Percentiles rank a stretch among this genome's conserved stretches.
phyloP scores from a whole-genome alignment of 2,888 invertebrate species.

The Eudasyphora cyanicolor region DNA sequence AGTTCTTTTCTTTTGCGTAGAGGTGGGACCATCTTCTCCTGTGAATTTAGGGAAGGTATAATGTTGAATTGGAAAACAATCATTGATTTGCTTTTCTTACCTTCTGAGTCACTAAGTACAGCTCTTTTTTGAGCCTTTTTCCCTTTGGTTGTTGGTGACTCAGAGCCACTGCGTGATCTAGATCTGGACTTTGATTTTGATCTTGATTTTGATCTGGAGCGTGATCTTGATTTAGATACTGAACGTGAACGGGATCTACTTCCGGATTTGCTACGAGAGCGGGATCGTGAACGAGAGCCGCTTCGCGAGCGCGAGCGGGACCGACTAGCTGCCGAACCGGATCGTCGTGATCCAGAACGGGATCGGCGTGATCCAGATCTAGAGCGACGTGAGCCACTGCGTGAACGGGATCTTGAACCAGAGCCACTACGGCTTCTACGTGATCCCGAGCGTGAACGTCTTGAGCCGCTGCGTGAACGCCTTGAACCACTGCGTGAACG shows the following conservation, averaged over 20 bases:
- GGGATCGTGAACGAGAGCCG: conserved; percentile 65
- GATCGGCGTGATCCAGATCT: conserved; percentile 52
- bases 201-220: conserved; percentile 63
- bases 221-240: conserved; percentile 69
- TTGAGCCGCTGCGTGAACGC: conserved; percentile 68
- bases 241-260: conserved; percentile 71
- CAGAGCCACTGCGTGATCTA: conserved; percentile 54
- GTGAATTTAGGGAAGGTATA: not conserved
- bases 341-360: conserved; percentile 59
- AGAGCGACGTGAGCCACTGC: conserved; percentile 49
- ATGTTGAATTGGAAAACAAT: not conserved
- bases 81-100: conserved; percentile 73
- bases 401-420: conserved; percentile 50
- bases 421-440: conserved; percentile 69
- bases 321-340: conserved; percentile 55
- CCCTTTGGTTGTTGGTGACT: conserved; percentile 63
- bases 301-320: conserved; percentile 65
- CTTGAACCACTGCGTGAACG: conserved; percentile 67
- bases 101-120: conserved; percentile 83
- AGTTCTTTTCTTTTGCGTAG: conserved; percentile 76
- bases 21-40: conserved; percentile 69
- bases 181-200: conserved; percentile 60
- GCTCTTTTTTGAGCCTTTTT: conserved; percentile 72
- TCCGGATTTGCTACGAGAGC: conserved; percentile 64
- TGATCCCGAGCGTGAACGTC: conserved; percentile 60